Percentiles rank a stretch among this genome's conserved stretches.
Evolutionary conservation across 2,797 vertebrate genomes (phyloP).

Genomic region (Sebastes nivosus): DNA sequence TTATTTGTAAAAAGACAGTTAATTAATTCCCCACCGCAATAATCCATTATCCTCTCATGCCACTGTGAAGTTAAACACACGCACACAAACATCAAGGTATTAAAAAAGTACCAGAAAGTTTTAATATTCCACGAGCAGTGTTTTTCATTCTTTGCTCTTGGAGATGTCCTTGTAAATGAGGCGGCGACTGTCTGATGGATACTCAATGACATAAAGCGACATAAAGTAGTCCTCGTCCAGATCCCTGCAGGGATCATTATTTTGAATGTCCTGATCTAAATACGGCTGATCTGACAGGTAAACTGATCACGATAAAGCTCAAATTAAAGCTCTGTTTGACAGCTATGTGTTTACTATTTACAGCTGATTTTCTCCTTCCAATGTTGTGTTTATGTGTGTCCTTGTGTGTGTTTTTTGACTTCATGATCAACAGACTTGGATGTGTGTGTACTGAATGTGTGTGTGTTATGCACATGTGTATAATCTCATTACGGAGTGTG

Average conservation of each 20-base stretch:
- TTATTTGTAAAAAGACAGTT: constrained; percentile 28
- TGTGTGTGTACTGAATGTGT: constrained; percentile 4
- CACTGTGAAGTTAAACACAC: constrained; percentile 1
- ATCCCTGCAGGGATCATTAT: not conserved
- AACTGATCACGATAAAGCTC: not conserved
- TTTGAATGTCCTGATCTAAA: not conserved
- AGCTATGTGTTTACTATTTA: not conserved
- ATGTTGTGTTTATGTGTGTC: not conserved
- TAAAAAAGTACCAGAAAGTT: not conserved
- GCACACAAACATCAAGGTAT: not conserved
- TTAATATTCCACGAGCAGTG: not conserved
- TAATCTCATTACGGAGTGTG: constrained; percentile 60
- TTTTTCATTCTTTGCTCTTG: not conserved
- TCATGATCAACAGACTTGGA: not conserved
- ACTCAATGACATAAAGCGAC: not conserved
- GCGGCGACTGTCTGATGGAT: not conserved
- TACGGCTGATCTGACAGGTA: not conserved
- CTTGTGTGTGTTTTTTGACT: constrained; percentile 1
- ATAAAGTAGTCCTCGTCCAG: not conserved
- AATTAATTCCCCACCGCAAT: constrained; percentile 38
- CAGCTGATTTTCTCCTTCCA: not conserved
- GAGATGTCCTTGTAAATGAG: constrained; percentile 8
- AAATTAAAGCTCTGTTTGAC: not conserved
- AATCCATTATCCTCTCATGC: constrained; percentile 27
- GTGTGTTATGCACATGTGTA: constrained; percentile 11